These are phyloP conservation scores for Ceratoteleas bidentatus DNA, from an alignment of 1,140 invertebrate species.

Conservation along the genomic window DNA sequence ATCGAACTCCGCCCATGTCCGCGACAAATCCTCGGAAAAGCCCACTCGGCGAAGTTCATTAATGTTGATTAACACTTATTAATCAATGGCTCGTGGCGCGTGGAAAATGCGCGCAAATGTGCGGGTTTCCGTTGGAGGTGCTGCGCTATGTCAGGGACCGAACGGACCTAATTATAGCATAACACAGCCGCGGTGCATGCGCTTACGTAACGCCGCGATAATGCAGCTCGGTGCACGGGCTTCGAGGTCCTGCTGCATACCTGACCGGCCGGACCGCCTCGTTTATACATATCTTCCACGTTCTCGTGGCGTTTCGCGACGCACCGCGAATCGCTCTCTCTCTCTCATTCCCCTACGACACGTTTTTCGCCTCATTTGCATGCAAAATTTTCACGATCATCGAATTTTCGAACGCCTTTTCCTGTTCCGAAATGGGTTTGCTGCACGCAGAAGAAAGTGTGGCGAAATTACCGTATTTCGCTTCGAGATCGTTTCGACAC, in stretches of 20 bases:
- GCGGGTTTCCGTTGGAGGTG: constrained; percentile 38
- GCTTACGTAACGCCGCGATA: constrained; percentile 74
- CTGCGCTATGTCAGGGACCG: constrained; percentile 62
- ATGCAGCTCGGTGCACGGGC: constrained; percentile 55
- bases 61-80: constrained; percentile 68
- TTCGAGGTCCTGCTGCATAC: constrained; percentile 68
- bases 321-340: too few species aligned
- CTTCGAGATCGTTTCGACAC: too few species aligned
- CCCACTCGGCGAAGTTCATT: constrained; percentile 50
- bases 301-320: too few species aligned
- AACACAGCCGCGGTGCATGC: constrained; percentile 70
- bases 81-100: constrained; percentile 44
- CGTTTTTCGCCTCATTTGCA: too few species aligned
- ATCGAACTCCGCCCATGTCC: too few species aligned
- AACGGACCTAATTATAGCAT: constrained; percentile 73
- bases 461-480: too few species aligned
- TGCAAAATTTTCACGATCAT: too few species aligned
- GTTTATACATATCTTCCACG: constrained; percentile 9
- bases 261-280: constrained; percentile 52
- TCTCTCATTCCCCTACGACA: too few species aligned
- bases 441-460: too few species aligned
- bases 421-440: too few species aligned
- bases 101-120: constrained; percentile 62
- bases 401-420: too few species aligned
- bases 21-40: not conserved